These are phyloP conservation scores for Cryptus viduatorius DNA, from an alignment of 2,888 invertebrate species.

Conservation along the genomic window DNA sequence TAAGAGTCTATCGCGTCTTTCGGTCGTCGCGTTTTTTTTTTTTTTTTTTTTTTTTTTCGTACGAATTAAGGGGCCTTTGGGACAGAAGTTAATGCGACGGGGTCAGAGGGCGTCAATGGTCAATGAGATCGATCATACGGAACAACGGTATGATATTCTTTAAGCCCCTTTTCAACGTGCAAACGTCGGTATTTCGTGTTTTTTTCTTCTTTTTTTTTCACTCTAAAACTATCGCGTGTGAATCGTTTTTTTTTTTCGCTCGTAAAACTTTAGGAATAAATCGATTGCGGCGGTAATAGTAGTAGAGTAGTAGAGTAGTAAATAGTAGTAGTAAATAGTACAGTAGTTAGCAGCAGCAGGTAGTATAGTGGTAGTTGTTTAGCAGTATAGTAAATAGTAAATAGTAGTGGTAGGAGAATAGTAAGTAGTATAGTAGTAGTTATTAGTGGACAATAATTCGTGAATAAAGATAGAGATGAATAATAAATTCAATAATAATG, in stretches of 20 bases:
- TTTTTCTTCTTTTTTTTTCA: conserved; percentile 4
- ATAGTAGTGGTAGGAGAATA: conserved; percentile 71
- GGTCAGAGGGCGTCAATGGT: conserved; percentile 77
- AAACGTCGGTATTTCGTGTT: conserved; percentile 37
- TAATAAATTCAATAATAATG: conserved; percentile 63
- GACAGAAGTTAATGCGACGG: conserved; percentile 19
- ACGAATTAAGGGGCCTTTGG: conserved; percentile 58
- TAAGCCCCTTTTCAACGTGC: conserved; percentile 61
- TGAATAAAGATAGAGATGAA: conserved; percentile 66
- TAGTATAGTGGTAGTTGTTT: conserved; percentile 59
- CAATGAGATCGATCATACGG: conserved; percentile 84
- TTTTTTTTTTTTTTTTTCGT: conserved; percentile 63
- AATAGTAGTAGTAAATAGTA: conserved; percentile 60
- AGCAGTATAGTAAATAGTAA: conserved; percentile 71
- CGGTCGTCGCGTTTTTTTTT: conserved; percentile 62
- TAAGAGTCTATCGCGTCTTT: conserved; percentile 78
- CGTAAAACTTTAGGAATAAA: conserved; percentile 79
- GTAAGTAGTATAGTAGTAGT: conserved; percentile 72
- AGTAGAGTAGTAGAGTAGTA: conserved; percentile 61
- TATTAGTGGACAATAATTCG: conserved; percentile 71
- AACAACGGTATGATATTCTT: conserved; percentile 77
- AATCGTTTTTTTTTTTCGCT: conserved; percentile 44
- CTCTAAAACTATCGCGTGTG: conserved; percentile 60
- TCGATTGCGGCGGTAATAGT: conserved; percentile 80
- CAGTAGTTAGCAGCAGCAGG: conserved; percentile 63